These are phyloP conservation scores for Lordiphosa clarofinis DNA, from an alignment of 1,140 invertebrate species.

Conservation along the genomic window DNA sequence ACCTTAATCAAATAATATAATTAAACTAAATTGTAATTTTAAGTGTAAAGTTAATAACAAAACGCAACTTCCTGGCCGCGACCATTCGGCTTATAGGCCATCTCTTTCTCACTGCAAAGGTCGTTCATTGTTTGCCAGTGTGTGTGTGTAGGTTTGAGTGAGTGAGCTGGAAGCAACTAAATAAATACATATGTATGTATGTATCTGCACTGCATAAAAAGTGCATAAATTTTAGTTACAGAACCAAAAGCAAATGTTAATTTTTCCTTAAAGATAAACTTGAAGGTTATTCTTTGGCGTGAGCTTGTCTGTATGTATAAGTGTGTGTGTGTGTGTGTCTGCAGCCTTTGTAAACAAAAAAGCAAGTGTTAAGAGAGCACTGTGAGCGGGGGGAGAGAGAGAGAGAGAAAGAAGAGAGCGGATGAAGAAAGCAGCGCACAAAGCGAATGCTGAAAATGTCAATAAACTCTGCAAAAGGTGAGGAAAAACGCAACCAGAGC, in stretches of 20 bases:
- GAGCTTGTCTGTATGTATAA: constrained; percentile 6
- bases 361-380: constrained; percentile 53
- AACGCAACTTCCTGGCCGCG: constrained; percentile 10
- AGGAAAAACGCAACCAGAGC: constrained; percentile 74
- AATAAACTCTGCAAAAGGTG: constrained; percentile 77
- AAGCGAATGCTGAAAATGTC: constrained; percentile 75
- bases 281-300: constrained; percentile 66
- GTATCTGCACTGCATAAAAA: constrained; percentile 7
- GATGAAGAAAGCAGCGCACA: constrained; percentile 69
- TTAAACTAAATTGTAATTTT: constrained; percentile 13
- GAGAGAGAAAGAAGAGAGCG: constrained; percentile 24
- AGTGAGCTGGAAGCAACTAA: background rate
- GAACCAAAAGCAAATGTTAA: constrained; percentile 37
- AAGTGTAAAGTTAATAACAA: constrained; percentile 7
- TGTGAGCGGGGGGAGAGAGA: constrained; percentile 15
- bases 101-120: constrained; percentile 38
- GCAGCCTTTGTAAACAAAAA: constrained; percentile 61
- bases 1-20: constrained; percentile 8
- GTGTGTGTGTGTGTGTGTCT: constrained; percentile 6
- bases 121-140: constrained; percentile 26
- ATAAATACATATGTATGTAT: constrained; percentile 5
- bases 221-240: constrained; percentile 9
- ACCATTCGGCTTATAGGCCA: background rate
- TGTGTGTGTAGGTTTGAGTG: constrained; percentile 10
- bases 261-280: constrained; percentile 64